Evolutionary conservation across 37 sponge, comb jelly and placozoan species (phyloP), one percentile per base, ranked within the genome.

Genomic region (Trichoplax adhaerens): DNA sequence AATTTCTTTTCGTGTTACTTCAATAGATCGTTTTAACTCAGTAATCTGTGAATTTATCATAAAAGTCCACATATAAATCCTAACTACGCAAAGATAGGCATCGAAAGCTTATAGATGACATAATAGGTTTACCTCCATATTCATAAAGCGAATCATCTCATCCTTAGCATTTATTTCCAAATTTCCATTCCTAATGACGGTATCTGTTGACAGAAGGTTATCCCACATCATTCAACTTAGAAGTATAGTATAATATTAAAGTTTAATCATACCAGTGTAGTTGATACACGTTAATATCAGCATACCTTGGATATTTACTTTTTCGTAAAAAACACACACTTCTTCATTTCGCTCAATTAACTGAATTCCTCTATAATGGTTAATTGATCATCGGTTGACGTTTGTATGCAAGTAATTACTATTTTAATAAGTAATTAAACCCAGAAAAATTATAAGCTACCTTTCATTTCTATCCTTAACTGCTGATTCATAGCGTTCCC

Each of bases 271-370:
- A 29, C 29, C 29, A 29, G 29, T 29, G 29, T 29, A 29, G 29
- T 29, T 29, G 29, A 29, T 29, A 29, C 29, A 29, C 29, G 29
- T 29, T 29, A 29, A 29, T 29, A 29, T 29, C 29, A 29, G 29
- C 29, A 53, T 70, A 84, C 84, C 89, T 58, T 89, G 87, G 4
- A 92, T 73, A 59, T 97, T 97, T 4, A 82, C 68, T 61, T 80
- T 86, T 82, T 97, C 99, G 68, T 97, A 86, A 71, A 97, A 97
- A 54, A 97, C 89, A 63, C 86, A 84, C 48, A 86, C 84, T 66
- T 97, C 99, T 64, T 97, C 99, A 82, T 97, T 97, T 50, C 99
- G 67, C 68, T 97, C 99, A 60, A 97, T 92, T 67, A 97, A 80
- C 52, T 89, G 87, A 3, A 97, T 81, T 0, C 99, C 99, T 3